phyloP scores from a whole-genome alignment of 2,797 vertebrate species.

The Phrynocephalus vlangalii region DNA sequence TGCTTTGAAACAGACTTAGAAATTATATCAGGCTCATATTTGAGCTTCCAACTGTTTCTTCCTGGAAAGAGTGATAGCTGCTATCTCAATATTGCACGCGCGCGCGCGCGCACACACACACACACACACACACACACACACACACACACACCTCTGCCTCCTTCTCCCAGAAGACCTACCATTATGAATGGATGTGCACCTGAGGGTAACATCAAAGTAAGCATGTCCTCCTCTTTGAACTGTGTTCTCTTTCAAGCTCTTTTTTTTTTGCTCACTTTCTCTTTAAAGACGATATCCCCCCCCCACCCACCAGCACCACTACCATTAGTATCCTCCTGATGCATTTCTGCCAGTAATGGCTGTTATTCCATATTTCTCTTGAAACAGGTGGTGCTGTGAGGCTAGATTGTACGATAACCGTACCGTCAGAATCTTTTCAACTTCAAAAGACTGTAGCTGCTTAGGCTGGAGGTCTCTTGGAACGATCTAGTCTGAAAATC shows the following conservation, averaged over 20 bases:
- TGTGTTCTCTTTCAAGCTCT: slow-evolving; percentile 64
- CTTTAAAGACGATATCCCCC: slow-evolving; percentile 37
- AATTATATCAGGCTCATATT: slow-evolving; percentile 26
- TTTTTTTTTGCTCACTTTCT: slow-evolving; percentile 54
- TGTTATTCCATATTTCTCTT: slow-evolving; percentile 54
- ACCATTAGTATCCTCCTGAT: slow-evolving; percentile 45
- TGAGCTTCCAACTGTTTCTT: slow-evolving; percentile 42
- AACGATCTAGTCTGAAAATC: slow-evolving; percentile 2
- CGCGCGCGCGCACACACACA: neutral
- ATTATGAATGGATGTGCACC: slow-evolving; percentile 61
- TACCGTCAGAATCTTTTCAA: slow-evolving; percentile 12
- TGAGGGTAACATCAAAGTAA: slow-evolving; percentile 68
- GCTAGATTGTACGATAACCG: slow-evolving; percentile 26
- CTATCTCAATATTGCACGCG: slow-evolving; percentile 45
- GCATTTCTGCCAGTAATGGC: slow-evolving; percentile 35
- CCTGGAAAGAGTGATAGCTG: slow-evolving; percentile 12
- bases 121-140: slow-evolving; percentile 6
- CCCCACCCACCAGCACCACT: neutral
- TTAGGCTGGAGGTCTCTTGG: neutral
- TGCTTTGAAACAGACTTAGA: slow-evolving; percentile 42
- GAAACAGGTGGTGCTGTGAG: slow-evolving; percentile 25
- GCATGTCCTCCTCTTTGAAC: slow-evolving; percentile 63
- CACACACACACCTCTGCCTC: neutral
- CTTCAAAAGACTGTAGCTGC: slow-evolving; percentile 19
- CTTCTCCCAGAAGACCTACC: slow-evolving; percentile 10